Conservation (phyloP, 2,113 vertebrate genomes). For the Heliornis fulica region DNA sequence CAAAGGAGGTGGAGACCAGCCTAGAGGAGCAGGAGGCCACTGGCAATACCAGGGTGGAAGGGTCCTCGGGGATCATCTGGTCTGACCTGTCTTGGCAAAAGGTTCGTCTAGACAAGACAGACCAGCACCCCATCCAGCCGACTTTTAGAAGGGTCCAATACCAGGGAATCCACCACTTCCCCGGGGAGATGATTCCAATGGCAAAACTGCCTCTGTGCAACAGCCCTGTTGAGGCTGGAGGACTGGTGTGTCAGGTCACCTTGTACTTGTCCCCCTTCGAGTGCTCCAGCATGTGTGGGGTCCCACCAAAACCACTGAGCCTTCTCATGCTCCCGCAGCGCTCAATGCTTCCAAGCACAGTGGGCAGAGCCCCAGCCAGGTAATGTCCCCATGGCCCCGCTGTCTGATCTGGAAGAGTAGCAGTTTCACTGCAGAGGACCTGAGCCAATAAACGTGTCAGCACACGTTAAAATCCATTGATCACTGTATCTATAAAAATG, state of each 20-base stretch:
- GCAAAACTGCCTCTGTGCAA: not conserved
- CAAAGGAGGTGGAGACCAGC: not conserved
- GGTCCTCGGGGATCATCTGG: too few species aligned
- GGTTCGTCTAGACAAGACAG: too few species aligned
- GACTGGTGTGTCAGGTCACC: rapidly evolving
- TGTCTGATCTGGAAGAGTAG: not conserved
- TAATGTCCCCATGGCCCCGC: not conserved
- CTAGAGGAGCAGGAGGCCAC: not conserved
- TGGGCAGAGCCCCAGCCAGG: not conserved
- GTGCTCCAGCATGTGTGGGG: not conserved
- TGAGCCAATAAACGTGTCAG: not conserved
- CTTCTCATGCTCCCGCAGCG: not conserved
- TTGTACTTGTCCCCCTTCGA: not conserved
- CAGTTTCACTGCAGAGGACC: not conserved
- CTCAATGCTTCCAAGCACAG: not conserved
- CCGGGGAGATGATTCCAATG: too few species aligned
- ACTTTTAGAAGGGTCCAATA: too few species aligned
- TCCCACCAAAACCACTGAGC: not conserved
- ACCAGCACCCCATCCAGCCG: too few species aligned
- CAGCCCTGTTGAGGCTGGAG: not conserved
- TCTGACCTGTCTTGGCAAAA: too few species aligned
- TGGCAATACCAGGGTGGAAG: too few species aligned
- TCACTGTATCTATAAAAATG: not conserved
- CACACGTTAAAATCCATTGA: not conserved
- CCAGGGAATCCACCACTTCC: too few species aligned